Conservation (phyloP, 2,797 vertebrate genomes). For the Pampus argenteus region DNA sequence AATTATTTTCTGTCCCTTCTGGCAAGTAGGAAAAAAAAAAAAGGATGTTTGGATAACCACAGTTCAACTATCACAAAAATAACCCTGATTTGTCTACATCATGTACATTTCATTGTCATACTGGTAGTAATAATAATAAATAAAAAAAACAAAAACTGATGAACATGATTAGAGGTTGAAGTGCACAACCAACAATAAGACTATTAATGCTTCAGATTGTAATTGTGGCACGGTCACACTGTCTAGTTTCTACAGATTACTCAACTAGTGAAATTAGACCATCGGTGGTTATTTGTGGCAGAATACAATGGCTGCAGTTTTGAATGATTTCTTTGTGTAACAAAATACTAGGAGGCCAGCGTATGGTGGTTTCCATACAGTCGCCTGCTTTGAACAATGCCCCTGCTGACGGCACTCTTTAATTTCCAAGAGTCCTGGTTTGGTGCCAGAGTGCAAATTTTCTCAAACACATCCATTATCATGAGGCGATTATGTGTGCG, state of each 20-base stretch:
- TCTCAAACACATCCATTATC: constrained; percentile 42
- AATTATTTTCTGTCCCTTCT: constrained; percentile 17
- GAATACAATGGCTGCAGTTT: constrained; percentile 25
- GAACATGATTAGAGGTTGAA: constrained; percentile 19
- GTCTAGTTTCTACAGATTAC: constrained; percentile 42
- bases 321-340: constrained; percentile 64
- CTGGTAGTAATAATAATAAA: constrained; percentile 13
- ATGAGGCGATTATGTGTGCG: constrained; percentile 30
- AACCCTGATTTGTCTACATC: constrained; percentile 20
- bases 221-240: constrained; percentile 15
- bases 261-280: constrained; percentile 40
- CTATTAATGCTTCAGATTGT: constrained; percentile 38
- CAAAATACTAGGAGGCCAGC: constrained; percentile 55
- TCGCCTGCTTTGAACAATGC: constrained; percentile 58
- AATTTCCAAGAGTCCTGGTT: constrained; percentile 45
- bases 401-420: constrained; percentile 48
- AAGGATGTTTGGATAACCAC: constrained; percentile 33
- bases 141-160: constrained; percentile 18
- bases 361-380: constrained; percentile 57
- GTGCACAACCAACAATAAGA: constrained; percentile 27
- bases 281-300: constrained; percentile 25
- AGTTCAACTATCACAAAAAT: constrained; percentile 5
- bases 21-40: constrained; percentile 13
- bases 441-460: constrained; percentile 59
- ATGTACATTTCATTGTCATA: constrained; percentile 8